These are phyloP conservation scores for Thysanoteuthis rhombus DNA, from an alignment of 2,888 invertebrate genomes.

Conservation along the genomic window DNA sequence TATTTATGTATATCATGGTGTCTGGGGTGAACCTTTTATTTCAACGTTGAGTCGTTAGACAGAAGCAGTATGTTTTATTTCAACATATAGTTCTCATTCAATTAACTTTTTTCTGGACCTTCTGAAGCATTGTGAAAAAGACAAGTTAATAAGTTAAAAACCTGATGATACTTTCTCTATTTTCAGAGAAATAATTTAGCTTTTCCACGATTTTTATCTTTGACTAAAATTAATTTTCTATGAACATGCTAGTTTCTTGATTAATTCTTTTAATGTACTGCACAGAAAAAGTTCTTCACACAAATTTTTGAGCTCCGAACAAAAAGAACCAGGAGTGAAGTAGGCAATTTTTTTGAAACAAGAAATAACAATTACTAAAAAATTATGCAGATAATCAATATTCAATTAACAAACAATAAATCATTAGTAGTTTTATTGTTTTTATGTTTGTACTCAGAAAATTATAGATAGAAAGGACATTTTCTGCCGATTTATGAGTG, in stretches of 20 bases:
- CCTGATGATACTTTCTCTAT: background rate
- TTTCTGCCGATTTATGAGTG: too few species aligned
- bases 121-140: too few species aligned
- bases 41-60: too few species aligned
- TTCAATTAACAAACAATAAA: too few species aligned
- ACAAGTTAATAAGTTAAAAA: background rate
- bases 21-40: too few species aligned
- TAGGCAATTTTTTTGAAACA: background rate
- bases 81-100: too few species aligned
- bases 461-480: too few species aligned
- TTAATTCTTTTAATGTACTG: conserved; percentile 12
- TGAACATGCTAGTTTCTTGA: background rate
- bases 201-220: background rate
- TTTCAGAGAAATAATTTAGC: background rate
- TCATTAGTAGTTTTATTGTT: too few species aligned
- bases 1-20: too few species aligned
- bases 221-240: background rate
- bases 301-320: background rate
- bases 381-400: background rate
- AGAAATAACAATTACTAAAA: background rate
- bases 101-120: too few species aligned
- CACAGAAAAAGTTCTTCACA: background rate
- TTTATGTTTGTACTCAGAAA: too few species aligned
- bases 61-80: too few species aligned
- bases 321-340: background rate